A percentile compares a stretch with the other conserved stretches of the same genome.
These are phyloP conservation scores for Zootoca vivipara DNA, from an alignment of 2,113 vertebrate species.

Conservation along the genomic window DNA sequence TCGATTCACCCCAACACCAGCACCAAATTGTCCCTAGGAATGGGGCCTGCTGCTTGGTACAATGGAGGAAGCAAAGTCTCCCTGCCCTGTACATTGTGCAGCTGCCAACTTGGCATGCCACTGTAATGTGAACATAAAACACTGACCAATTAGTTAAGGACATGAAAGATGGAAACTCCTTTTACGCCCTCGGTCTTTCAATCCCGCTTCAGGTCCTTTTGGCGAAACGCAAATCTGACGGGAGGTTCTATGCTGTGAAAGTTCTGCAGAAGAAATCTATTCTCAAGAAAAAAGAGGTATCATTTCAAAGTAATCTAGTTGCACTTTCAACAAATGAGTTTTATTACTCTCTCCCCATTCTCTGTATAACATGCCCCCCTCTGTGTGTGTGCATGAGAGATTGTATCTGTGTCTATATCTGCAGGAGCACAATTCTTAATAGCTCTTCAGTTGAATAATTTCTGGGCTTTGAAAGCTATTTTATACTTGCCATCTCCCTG, in stretches of 20 bases:
- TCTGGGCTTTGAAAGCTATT: neutral
- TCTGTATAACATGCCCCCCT: neutral
- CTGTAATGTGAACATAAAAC: neutral
- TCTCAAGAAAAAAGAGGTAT: slow-evolving; percentile 96
- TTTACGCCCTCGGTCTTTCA: neutral
- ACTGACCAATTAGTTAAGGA: neutral
- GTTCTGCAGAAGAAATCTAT: slow-evolving; percentile 98
- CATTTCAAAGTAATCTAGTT: neutral
- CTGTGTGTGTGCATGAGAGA: neutral
- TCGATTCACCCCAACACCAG: neutral
- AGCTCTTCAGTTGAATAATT: neutral
- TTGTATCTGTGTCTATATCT: neutral
- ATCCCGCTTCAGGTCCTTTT: slow-evolving; percentile 87
- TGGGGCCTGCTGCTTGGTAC: neutral
- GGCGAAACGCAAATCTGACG: slow-evolving; percentile 91
- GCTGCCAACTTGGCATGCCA: neutral
- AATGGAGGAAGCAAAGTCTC: neutral
- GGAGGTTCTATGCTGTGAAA: slow-evolving; percentile 93
- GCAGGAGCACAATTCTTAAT: neutral
- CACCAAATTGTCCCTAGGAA: neutral
- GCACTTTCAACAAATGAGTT: neutral
- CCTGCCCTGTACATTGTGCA: neutral
- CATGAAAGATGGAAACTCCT: neutral
- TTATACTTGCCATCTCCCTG: no score
- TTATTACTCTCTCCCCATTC: neutral